Evolutionary conservation across 2,888 invertebrate species (phyloP), one percentile per base, ranked within the genome.

Genomic region (Aporophyla lueneburgensis): DNA sequence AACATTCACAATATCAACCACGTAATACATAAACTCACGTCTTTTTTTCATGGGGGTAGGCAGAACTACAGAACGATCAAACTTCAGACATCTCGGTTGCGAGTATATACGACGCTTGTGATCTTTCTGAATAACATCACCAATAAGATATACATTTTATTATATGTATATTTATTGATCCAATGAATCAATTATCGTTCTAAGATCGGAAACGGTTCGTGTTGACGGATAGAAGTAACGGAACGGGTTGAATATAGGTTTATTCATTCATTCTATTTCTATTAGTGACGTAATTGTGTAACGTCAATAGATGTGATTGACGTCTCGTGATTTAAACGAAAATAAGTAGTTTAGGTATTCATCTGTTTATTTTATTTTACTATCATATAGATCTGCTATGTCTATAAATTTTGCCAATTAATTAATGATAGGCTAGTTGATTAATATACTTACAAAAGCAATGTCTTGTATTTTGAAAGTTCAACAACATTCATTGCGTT

Each of bases 251-350:
- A 62, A 54, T n/a, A 21, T n/a, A 19, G 19, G 16, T 59, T 59
- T 16, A 63, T 56, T 10, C 40, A 69, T 69, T 78, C 27, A 68
- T 71, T 78, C n/a, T 6, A 65, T 63, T 78, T 66, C 46, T 49
- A 78, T 43, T 49, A 74, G 21, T 61, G 65, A 61, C 54, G 21
- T 43, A 16, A 79, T 74, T 46, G 49, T 24, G 40, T 69, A 65
- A 74, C 54, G 59, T 78, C 24, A 70, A 71, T 67, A 24, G 5
- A 24, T 9, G 27, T 46, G 21, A 62, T 72, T 46, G n/a, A 40
- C 5, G 24, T 76, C n/a, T 66, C 21, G 16, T 53, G 10, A 40
- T 54, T 46, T 14, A 19, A 24, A 49, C 54, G 16, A 14, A 7
- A 10, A 5, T 46, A 46, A 51, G 51, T 33, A 58, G 21, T n/a